Evolutionary conservation across 2,113 vertebrate genomes (phyloP).

Genomic region (Osmerus mordax): DNA sequence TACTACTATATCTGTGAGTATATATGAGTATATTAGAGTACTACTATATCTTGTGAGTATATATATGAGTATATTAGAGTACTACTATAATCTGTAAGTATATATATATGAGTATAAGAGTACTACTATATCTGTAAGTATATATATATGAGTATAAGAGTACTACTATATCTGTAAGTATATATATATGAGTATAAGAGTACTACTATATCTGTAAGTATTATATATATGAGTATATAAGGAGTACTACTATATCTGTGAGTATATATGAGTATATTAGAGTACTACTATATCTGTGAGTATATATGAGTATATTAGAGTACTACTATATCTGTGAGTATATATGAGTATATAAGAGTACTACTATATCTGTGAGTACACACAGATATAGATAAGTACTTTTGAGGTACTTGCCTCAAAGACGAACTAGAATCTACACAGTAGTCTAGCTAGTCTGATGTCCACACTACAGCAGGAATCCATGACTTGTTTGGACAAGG

Average conservation of each 20-base stretch:
- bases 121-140: slow-evolving; percentile 99
- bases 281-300: slow-evolving; percentile 99
- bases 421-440: too few relatives aligned
- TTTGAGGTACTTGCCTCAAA: too few relatives aligned
- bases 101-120: too few relatives aligned
- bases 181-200: too few relatives aligned
- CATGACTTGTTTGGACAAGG: neutral
- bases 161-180: neutral
- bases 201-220: slow-evolving; percentile 99
- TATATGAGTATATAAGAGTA: too few relatives aligned
- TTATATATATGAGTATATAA: slow-evolving; percentile 36
- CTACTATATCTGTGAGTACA: too few relatives aligned
- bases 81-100: neutral
- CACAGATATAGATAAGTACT: too few relatives aligned
- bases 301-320: slow-evolving; percentile 60
- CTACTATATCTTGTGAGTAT: slow-evolving; percentile 82
- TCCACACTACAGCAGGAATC: too few relatives aligned
- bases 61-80: slow-evolving; percentile 31
- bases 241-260: neutral
- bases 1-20: too few relatives aligned
- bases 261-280: too few relatives aligned
- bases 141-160: slow-evolving; percentile 32
- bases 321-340: neutral
- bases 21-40: neutral
- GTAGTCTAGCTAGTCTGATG: too few relatives aligned